Conservation (phyloP, 2,888 invertebrate species). For the Troides aeacus region DNA sequence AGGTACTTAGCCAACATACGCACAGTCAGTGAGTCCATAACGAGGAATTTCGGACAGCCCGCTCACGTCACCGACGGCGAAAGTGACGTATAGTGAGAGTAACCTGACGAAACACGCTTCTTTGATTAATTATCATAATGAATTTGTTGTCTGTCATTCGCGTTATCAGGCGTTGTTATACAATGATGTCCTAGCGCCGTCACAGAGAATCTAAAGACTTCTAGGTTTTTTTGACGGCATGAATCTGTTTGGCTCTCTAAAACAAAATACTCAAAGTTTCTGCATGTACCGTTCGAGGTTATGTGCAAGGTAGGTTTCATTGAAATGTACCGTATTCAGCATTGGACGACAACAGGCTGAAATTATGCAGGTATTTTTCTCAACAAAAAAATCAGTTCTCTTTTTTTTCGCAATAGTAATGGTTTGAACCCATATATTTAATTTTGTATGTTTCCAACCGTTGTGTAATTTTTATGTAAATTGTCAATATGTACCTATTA, state of each 20-base stretch:
- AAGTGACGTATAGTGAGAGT: conserved; percentile 80
- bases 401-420: conserved; percentile 5
- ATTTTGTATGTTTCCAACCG: conserved; percentile 33
- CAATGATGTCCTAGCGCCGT: conserved; percentile 32
- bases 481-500: conserved; percentile 71
- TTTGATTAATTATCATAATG: conserved; percentile 2
- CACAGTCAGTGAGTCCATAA: conserved; percentile 87
- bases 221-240: conserved; percentile 32
- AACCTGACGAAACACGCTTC: conserved; percentile 1
- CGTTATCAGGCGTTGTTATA: conserved; percentile 20
- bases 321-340: conserved; percentile 12
- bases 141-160: background rate
- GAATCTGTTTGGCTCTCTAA: conserved; percentile 62
- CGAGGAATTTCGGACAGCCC: conserved; percentile 87
- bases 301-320: conserved; percentile 22
- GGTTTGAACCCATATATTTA: conserved; percentile 6
- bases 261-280: conserved; percentile 60
- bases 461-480: conserved; percentile 61
- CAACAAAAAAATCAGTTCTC: conserved; percentile 6
- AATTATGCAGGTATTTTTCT: background rate
- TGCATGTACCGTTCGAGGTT: conserved; percentile 25
- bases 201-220: conserved; percentile 50
- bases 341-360: background rate
- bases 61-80: conserved; percentile 83
- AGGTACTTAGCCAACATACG: conserved; percentile 86